Percentiles rank a stretch among this genome's conserved stretches.
Evolutionary conservation across 2,113 vertebrate genomes (phyloP).

Genomic region (Probosciger aterrimus): DNA sequence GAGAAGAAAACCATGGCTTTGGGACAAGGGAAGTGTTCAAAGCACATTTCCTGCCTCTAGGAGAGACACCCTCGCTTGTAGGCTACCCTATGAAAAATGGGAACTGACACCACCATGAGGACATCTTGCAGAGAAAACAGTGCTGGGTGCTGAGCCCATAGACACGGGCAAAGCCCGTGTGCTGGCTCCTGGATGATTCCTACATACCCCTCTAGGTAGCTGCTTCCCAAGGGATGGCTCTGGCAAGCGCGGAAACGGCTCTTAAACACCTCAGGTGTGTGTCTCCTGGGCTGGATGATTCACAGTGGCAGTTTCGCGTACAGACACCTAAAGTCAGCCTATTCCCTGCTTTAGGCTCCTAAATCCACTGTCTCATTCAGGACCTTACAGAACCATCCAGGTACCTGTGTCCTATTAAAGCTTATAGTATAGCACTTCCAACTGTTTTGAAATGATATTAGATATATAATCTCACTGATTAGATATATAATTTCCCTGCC

Average conservation of each 20-base stretch:
- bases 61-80: neutral
- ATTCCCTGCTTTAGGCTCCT: neutral
- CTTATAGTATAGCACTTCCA: neutral
- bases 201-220: neutral
- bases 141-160: accelerated
- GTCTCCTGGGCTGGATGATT: neutral
- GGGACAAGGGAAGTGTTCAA: neutral
- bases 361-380: neutral
- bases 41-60: neutral
- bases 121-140: neutral
- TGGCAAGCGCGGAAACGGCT: neutral
- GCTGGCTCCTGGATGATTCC: accelerated
- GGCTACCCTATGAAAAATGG: neutral
- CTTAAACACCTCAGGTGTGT: accelerated
- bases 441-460: neutral
- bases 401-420: neutral
- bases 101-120: conserved; percentile 48
- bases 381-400: neutral
- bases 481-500: too few relatives aligned
- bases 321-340: neutral
- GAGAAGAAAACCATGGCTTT: neutral
- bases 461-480: neutral
- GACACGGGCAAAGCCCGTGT: accelerated
- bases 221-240: neutral
- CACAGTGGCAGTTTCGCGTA: neutral